phyloP scores from a whole-genome alignment of 2,797 vertebrate genomes.

The Buphagus erythrorhynchus region DNA sequence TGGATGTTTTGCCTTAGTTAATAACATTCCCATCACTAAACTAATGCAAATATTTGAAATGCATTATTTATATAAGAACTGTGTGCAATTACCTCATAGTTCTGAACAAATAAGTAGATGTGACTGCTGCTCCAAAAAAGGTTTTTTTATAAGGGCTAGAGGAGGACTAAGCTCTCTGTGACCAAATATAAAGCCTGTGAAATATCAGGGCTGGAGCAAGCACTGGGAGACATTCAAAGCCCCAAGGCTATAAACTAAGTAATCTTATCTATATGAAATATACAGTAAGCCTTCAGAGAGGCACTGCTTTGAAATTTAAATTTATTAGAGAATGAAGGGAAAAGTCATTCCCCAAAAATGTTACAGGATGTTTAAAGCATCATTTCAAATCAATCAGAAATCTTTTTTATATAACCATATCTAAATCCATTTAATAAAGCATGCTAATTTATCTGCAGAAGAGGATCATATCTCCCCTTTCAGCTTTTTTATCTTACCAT shows the following conservation, averaged over 20 bases:
- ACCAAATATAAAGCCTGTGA: slow-evolving; percentile 44
- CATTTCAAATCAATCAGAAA: slow-evolving; percentile 45
- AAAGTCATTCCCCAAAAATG: slow-evolving; percentile 53
- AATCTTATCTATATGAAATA: slow-evolving; percentile 68
- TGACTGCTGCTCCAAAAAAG: neutral
- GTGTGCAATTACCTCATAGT: slow-evolving; percentile 14
- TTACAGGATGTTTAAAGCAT: slow-evolving; percentile 42
- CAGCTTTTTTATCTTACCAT: slow-evolving; percentile 83
- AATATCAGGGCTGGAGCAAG: slow-evolving; percentile 39
- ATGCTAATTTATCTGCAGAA: slow-evolving; percentile 60
- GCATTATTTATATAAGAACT: slow-evolving; percentile 48
- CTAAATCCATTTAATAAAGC: slow-evolving; percentile 64
- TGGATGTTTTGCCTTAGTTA: slow-evolving; percentile 26
- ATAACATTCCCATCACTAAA: slow-evolving; percentile 16
- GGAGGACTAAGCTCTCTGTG: slow-evolving; percentile 17
- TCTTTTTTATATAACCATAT: slow-evolving; percentile 53
- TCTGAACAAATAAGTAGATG: slow-evolving; percentile 36
- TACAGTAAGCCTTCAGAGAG: slow-evolving; percentile 57
- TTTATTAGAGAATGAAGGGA: slow-evolving; percentile 61
- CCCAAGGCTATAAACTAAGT: slow-evolving; percentile 58
- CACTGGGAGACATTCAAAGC: slow-evolving; percentile 38
- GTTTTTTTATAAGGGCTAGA: neutral
- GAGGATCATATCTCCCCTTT: neutral
- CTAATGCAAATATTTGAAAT: slow-evolving; percentile 47
- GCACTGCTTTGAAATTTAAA: slow-evolving; percentile 66